Percentiles rank a stretch among this genome's conserved stretches.
Evolutionary conservation across 2,797 vertebrate species (phyloP).

Genomic region (Oceanodroma leucorhoa): DNA sequence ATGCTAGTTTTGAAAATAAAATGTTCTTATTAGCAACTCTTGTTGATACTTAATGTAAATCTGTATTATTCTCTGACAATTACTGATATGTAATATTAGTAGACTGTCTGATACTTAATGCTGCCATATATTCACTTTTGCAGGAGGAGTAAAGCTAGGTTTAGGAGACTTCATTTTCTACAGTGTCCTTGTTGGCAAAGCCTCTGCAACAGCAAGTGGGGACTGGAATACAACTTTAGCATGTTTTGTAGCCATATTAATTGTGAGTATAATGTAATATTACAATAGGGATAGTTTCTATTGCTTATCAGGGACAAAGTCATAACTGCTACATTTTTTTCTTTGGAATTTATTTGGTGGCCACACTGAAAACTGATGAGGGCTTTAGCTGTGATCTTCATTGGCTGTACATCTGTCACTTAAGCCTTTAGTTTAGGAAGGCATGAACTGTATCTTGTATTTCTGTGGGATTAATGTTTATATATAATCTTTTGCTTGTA

Average conservation of each 20-base stretch:
- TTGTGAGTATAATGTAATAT: constrained; percentile 83
- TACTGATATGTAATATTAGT: not conserved
- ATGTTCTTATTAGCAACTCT: not conserved
- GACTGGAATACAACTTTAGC: constrained; percentile 99
- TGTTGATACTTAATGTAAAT: not conserved
- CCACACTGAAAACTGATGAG: not conserved
- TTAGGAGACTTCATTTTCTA: constrained; percentile 99
- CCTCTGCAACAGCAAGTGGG: constrained; percentile 93
- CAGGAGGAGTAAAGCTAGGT: constrained; percentile 96
- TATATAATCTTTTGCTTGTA: not conserved
- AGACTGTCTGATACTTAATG: not conserved
- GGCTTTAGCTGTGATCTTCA: not conserved
- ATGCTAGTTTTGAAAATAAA: not conserved
- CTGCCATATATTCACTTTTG: constrained; percentile 49
- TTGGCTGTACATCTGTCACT: not conserved
- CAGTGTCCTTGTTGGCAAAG: constrained; percentile 98
- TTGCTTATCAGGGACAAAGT: not conserved
- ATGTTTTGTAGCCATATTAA: constrained; percentile 98
- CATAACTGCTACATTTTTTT: not conserved
- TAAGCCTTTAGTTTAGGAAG: not conserved
- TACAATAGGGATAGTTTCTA: not conserved
- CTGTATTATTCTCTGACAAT: not conserved
- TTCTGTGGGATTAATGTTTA: not conserved
- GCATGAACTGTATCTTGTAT: not conserved
- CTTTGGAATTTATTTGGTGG: not conserved